Evolutionary conservation across 2,113 vertebrate genomes (phyloP).

Genomic region (Xiphorhynchus elegans): DNA sequence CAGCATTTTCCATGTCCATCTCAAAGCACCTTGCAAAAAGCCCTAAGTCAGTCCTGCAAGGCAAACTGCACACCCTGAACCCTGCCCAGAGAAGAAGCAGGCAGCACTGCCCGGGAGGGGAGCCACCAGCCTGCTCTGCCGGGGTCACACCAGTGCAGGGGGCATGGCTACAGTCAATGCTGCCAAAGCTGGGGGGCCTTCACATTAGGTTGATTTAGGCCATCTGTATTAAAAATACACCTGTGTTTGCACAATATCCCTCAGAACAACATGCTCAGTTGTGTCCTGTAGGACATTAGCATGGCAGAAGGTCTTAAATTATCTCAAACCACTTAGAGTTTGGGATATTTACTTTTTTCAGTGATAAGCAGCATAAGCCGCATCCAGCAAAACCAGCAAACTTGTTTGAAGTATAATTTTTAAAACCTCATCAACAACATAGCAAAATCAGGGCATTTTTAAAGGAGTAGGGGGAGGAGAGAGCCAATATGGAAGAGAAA

Average conservation of each 20-base stretch:
- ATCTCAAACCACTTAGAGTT: background rate
- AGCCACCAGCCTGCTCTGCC: too few relatives aligned
- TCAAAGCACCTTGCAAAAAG: background rate
- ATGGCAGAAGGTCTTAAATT: background rate
- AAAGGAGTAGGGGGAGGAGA: background rate
- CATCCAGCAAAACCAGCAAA: background rate
- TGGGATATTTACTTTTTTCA: background rate
- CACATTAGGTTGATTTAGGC: background rate
- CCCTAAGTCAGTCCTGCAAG: background rate
- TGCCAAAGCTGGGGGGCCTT: background rate
- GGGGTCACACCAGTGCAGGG: background rate
- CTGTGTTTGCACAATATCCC: background rate
- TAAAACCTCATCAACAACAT: background rate
- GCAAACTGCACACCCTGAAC: background rate
- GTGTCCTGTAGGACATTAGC: background rate
- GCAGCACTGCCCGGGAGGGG: too few relatives aligned
- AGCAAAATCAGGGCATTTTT: slow-evolving; percentile 11
- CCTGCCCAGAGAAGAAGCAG: too few relatives aligned
- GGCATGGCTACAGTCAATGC: background rate
- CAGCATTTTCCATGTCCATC: background rate
- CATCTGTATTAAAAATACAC: background rate
- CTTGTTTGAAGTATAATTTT: slow-evolving; percentile 9
- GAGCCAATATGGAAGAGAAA: slow-evolving; percentile 28
- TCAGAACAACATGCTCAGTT: background rate
- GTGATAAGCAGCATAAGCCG: background rate